Evolutionary conservation across 2,888 invertebrate species (phyloP), one percentile per base, ranked within the genome.

Genomic region (Mesopsocus fuscifrons): DNA sequence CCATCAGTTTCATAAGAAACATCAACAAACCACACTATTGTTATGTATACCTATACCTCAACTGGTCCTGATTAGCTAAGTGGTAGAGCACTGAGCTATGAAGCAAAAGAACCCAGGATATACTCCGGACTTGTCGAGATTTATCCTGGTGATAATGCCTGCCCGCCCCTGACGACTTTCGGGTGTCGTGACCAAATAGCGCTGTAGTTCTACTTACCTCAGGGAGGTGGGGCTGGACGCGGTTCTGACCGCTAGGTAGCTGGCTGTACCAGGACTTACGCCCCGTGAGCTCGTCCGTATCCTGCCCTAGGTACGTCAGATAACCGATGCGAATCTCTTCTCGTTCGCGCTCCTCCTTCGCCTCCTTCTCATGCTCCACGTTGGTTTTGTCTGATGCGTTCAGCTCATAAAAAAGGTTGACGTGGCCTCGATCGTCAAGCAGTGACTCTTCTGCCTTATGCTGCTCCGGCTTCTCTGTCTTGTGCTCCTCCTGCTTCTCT

Each of bases 321-420:
- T 92, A 85, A 0, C 98, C 97, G 55, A 98, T 89, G 64, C 89
- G 85, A 57, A 94, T 95, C 59, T 98, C 97, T 67, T 92, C 94
- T 53, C 91, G 88, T 59, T 97, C 94, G 57, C 80, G 77, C 57
- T 94, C 92, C 44, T 81, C 79, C 59, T 85, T 89, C 50, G 80
- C 72, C 56, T 97, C 97, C 48, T 72, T 74, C 53, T 89, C 88
- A 59, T 89, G 80, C 42, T 94, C 92, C 53, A 71, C 74, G 57
- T 97, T 95, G 1, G 72, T 71, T 49, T 70, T 70, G 50, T 66
- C 69, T 17, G 68, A 61, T 50, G 67, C 69, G 59, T 89, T 91
- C 44, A 84, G 62, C 47, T 91, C 83, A 51, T 74, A 68, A 65
- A 94, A 97, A 48, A 92, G 75, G 61, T 92, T 88, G 0, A 92